A percentile compares a stretch with the other conserved stretches of the same genome.
These are phyloP conservation scores for Ascidia mentula DNA, from an alignment of 23 tunicate species.

Conservation along the genomic window DNA sequence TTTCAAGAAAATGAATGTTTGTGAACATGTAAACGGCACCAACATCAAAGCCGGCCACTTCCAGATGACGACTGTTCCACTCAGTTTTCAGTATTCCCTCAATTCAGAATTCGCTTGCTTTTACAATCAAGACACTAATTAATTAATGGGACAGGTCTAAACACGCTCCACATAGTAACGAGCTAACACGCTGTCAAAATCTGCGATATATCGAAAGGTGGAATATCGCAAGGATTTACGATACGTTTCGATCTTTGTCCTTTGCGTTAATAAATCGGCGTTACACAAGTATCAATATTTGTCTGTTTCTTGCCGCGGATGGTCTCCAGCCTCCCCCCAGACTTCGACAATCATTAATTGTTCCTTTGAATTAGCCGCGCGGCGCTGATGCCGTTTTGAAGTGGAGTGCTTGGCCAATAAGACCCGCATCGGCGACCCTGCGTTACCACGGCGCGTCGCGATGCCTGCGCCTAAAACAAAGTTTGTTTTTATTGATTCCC, in stretches of 20 bases:
- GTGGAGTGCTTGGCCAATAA: constrained; percentile 2
- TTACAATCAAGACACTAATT: not conserved
- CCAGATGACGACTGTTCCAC: too few species aligned
- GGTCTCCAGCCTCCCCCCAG: constrained; percentile 23
- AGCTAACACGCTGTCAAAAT: not conserved
- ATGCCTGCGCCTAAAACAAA: constrained; percentile 9
- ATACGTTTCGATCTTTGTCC: too few species aligned
- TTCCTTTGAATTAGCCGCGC: constrained; percentile 50
- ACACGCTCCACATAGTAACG: not conserved
- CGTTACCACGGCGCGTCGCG: not conserved
- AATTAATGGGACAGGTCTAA: not conserved
- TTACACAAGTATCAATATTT: not conserved
- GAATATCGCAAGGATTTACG: not conserved
- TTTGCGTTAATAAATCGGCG: constrained; percentile 10
- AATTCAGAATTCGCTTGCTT: too few species aligned
- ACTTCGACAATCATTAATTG: constrained; percentile 58
- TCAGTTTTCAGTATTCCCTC: too few species aligned
- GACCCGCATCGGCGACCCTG: not conserved
- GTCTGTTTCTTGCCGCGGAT: not conserved
- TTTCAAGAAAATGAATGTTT: too few species aligned
- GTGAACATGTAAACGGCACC: too few species aligned
- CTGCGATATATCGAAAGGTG: not conserved
- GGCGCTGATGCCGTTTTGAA: not conserved
- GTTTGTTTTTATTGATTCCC: constrained; percentile 11
- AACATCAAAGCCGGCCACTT: too few species aligned